Percentiles rank a stretch among this genome's conserved stretches.
Conservation (phyloP, 1,140 invertebrate species). For the Drosophila fuyamai region DNA sequence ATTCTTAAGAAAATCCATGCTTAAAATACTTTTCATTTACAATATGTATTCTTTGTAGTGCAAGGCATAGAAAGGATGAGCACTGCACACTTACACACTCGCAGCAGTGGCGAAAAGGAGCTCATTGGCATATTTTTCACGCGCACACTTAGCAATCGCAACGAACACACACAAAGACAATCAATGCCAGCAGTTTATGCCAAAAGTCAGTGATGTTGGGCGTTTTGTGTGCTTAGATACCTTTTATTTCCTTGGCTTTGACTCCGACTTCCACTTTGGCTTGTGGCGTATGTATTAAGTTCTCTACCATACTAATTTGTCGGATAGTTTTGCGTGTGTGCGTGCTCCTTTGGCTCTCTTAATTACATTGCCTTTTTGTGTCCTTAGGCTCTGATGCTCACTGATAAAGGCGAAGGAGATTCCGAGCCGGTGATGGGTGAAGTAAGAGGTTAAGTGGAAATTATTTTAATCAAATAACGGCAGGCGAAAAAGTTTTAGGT, state of each 20-base stretch:
- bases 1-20: too few species aligned
- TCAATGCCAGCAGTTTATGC: slow-evolving; percentile 73
- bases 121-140: slow-evolving; percentile 63
- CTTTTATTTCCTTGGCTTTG: slow-evolving; percentile 44
- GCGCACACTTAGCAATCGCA: slow-evolving; percentile 33
- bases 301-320: slow-evolving; percentile 77
- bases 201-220: slow-evolving; percentile 62
- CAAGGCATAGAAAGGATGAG: slow-evolving; percentile 7
- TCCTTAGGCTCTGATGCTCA: slow-evolving; percentile 32
- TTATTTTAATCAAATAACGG: slow-evolving; percentile 81
- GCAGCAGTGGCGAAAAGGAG: slow-evolving; percentile 5
- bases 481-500: slow-evolving; percentile 44
- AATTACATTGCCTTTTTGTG: slow-evolving; percentile 70
- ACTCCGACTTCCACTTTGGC: slow-evolving; percentile 28
- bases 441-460: slow-evolving; percentile 79
- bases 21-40: too few species aligned
- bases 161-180: slow-evolving; percentile 35
- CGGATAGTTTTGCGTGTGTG: slow-evolving; percentile 54
- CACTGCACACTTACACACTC: slow-evolving; percentile 4
- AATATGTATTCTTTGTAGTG: neutral
- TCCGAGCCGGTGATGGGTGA: slow-evolving; percentile 14
- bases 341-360: slow-evolving; percentile 55
- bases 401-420: slow-evolving; percentile 30
- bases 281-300: slow-evolving; percentile 67
- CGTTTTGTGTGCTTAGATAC: slow-evolving; percentile 34